These are phyloP conservation scores for Hemichromis elongatus DNA, from an alignment of 2,113 vertebrate genomes.

Conservation along the genomic window DNA sequence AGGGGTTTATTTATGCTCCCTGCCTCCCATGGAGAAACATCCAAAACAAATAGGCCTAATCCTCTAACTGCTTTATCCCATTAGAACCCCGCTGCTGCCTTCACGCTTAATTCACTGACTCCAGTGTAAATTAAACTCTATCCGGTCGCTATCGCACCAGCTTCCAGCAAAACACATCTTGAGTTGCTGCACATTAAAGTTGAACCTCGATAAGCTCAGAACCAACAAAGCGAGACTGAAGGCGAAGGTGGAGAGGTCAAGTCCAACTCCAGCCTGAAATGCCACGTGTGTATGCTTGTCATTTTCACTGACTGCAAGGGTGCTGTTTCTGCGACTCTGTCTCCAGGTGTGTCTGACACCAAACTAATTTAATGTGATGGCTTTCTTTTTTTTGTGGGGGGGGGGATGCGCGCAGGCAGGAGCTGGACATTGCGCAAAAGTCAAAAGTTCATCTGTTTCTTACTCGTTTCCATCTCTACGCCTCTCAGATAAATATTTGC, in stretches of 20 bases:
- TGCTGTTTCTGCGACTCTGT: background rate
- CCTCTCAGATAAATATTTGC: background rate
- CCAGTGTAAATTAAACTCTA: constrained; percentile 66
- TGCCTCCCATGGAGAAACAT: constrained; percentile 59
- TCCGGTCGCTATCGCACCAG: constrained; percentile 43
- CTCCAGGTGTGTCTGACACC: background rate
- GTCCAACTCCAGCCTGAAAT: constrained; percentile 29
- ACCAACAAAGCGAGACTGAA: constrained; percentile 2
- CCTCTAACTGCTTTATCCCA: constrained; percentile 65
- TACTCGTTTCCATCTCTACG: background rate
- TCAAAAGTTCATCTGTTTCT: background rate
- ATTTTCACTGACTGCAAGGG: background rate
- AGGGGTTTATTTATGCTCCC: constrained; percentile 49
- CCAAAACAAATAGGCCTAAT: constrained; percentile 70
- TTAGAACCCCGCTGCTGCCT: constrained; percentile 61
- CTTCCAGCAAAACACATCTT: constrained; percentile 48
- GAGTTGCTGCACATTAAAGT: constrained; percentile 58
- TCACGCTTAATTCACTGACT: constrained; percentile 46
- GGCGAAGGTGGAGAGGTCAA: constrained; percentile 60
- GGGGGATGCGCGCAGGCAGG: fast-evolving
- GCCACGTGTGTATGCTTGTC: constrained; percentile 17
- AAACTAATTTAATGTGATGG: background rate
- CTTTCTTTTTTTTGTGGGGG: background rate
- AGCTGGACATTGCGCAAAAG: background rate
- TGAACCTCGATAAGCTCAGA: constrained; percentile 63